phyloP scores from a whole-genome alignment of 2,113 vertebrate genomes.

The Oreocharis arfaki region DNA sequence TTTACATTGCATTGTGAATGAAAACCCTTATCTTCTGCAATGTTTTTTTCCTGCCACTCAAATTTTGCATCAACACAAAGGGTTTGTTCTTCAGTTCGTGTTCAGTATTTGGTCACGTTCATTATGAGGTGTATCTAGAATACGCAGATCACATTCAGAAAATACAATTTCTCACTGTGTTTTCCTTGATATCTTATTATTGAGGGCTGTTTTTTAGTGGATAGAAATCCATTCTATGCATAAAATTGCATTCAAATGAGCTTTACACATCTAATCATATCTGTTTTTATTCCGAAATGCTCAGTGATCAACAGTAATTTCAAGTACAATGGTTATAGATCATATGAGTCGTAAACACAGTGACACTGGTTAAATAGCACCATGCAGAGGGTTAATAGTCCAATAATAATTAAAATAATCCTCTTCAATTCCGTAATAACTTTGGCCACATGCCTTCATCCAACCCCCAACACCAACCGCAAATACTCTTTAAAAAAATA shows the following conservation, averaged over 20 bases:
- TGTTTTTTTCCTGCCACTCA: conserved; percentile 55
- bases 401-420: conserved; percentile 49
- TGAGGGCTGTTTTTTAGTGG: conserved; percentile 25
- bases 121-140: conserved; percentile 39
- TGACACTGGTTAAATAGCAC: background rate
- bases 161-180: conserved; percentile 14
- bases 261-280: conserved; percentile 31
- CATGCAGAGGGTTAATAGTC: conserved; percentile 22
- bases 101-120: conserved; percentile 56
- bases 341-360: background rate
- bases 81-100: conserved; percentile 52
- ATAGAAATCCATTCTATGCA: background rate
- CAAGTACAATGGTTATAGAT: conserved; percentile 4
- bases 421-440: background rate
- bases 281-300: conserved; percentile 25
- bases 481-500: conserved; percentile 29
- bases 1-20: conserved; percentile 55
- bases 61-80: conserved; percentile 58
- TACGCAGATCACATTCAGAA: conserved; percentile 36
- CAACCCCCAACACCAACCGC: background rate
- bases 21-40: conserved; percentile 54
- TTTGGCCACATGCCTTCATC: conserved; percentile 33
- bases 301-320: conserved; percentile 35
- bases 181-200: conserved; percentile 48
- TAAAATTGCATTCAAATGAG: conserved; percentile 42